Base-by-base conservation (phyloP, 2,888 invertebrate genomes). In the Omphaloscelis lunosa region DNA sequence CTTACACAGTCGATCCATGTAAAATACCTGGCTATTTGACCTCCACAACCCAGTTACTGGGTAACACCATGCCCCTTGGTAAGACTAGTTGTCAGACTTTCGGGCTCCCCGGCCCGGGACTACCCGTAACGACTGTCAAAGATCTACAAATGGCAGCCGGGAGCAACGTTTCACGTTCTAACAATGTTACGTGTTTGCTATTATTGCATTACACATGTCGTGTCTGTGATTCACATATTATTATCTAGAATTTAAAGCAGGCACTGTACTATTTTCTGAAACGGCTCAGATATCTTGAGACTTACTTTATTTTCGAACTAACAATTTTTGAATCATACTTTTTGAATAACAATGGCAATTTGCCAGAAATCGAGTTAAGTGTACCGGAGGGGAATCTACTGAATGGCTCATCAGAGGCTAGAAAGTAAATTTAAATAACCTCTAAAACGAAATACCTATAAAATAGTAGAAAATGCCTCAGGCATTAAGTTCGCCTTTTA, bases 241-340 rank as follows among this genome's bases (percentile, higher is more conserved):
- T 53, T 53, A 48, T 53, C 12, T 27, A 27, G 3, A 80, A 68
- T 65, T 29, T 56, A 20, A 12, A 53, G 11, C 41, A 29, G 15
- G 27, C 6, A 39, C 27, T 34, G 51, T 63, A 29, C 8, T 58
- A 27, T 9, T 56, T 53, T 27, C 12, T 9, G 17, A 27, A 29
- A 23, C 8, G 11, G 2, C 53, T 56, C 53, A 29, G 29, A 48
- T 23, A 29, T 39, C 39, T 34, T 34, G 3, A 34, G 34, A 5
- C n/a, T n/a, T 12, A 58, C 15, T 78, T 83, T 80, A 84, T 66
- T 80, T 80, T 58, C 17, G 61, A 70, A 84, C 39, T 20, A 48
- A 23, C 20, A 34, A 62, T 15, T 51, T 84, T 84, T 63, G 20
- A 63, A 71, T 79, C 61, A 66, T 39, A 53, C 3, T 23, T 45